Evolutionary conservation across 2,113 vertebrate species (phyloP), one percentile per base, ranked within the genome.

Genomic region (Delphinapterus leucas): DNA sequence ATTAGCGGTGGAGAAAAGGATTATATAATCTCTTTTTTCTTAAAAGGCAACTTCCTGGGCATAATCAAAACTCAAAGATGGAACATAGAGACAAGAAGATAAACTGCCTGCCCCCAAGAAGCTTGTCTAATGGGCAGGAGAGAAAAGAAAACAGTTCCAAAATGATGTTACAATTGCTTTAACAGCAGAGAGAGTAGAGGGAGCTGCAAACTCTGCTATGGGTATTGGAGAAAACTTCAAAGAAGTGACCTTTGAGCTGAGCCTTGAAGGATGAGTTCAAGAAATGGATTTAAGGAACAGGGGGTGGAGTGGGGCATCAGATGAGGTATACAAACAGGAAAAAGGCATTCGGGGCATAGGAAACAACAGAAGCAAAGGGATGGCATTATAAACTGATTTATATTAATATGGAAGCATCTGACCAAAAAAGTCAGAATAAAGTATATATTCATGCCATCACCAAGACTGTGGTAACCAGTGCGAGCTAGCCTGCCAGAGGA

Each of bases 401-500:
- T 41, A 67, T 68, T 60, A 77, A 77, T 58, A 85, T 65, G 14
- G 89, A 81, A 81, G 36, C 36, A 79, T 71, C 31, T 85, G 18
- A 85, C 41, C 70, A 61, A 90, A 71, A 84, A 55, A 63, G 33
- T 80, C 36, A 74, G 73, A 85, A 82, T 60, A 26, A 88, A 88
- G 33, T 67, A 8, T 71, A 23, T 70, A 68, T 47, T 87, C n/a
- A 47, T 67, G n/a, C 17, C 3, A 3, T 53, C 3, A 11, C 31
- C n/a, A 67, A 14, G 36, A 80, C 80, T 21, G 98, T 97, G 98
- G 99, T 97, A 99, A 99, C 95, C 98, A 99, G 95, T 98, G 98
- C 95, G 98, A 99, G 96, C 98, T 99, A 89, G 98, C 99, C 60
- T 98, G 98, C 90, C 95, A 97, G 95, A 99, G 99, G 96, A 98